phyloP scores from a whole-genome alignment of 1,140 invertebrate species.

The Euwallacea similis region DNA sequence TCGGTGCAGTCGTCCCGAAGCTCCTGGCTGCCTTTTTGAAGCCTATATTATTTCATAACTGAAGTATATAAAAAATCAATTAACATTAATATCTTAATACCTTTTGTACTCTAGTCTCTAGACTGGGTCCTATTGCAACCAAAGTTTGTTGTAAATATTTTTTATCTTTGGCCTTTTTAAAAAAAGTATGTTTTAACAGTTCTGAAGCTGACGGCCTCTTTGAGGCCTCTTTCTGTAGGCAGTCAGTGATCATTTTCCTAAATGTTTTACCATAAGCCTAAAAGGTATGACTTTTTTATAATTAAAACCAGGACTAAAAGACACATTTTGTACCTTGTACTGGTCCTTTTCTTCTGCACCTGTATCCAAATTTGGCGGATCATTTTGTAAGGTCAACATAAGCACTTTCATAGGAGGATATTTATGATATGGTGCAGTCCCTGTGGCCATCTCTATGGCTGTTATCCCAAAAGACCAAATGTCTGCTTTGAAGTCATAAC shows the following conservation, averaged over 20 bases:
- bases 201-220: slow-evolving; percentile 97
- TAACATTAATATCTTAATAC: slow-evolving; percentile 53
- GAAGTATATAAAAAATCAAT: too few species aligned
- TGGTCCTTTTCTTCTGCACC: slow-evolving; percentile 96
- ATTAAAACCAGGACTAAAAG: background rate
- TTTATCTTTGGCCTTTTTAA: slow-evolving; percentile 98
- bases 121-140: slow-evolving; percentile 81
- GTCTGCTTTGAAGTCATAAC: slow-evolving; percentile 99
- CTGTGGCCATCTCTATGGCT: slow-evolving; percentile 98
- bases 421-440: slow-evolving; percentile 98
- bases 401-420: slow-evolving; percentile 99
- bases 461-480: slow-evolving; percentile 99
- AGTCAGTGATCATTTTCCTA: slow-evolving; percentile 92
- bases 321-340: slow-evolving; percentile 68
- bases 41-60: slow-evolving; percentile 56
- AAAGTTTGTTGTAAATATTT: slow-evolving; percentile 91
- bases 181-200: slow-evolving; percentile 96
- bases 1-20: slow-evolving; percentile 87
- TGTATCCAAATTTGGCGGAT: slow-evolving; percentile 95
- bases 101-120: slow-evolving; percentile 88
- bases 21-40: slow-evolving; percentile 81
- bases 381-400: slow-evolving; percentile 97
- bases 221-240: slow-evolving; percentile 91
- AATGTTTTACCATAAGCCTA: slow-evolving; percentile 93
- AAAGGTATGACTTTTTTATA: background rate